Evolutionary conservation across 2,113 vertebrate genomes (phyloP).

Genomic region (Neopipo cinnamomea): DNA sequence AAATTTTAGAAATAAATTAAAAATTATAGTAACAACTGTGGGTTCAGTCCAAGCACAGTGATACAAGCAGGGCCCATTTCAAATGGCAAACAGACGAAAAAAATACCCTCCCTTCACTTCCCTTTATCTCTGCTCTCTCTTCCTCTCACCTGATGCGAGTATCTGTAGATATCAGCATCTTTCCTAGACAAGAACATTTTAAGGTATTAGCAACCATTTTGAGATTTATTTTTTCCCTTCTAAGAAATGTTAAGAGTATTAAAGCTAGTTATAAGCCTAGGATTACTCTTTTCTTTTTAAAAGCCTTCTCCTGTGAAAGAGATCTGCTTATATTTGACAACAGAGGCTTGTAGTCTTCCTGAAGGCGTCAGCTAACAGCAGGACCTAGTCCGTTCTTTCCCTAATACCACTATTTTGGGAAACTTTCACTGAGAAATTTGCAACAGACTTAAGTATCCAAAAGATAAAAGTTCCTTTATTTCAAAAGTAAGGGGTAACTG

Average conservation of each 20-base stretch:
- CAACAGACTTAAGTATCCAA: background rate
- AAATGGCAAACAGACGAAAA: background rate
- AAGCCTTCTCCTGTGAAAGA: background rate
- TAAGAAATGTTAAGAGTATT: background rate
- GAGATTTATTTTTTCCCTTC: background rate
- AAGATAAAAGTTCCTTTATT: background rate
- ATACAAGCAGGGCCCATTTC: background rate
- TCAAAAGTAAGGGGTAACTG: background rate
- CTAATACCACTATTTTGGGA: rapidly evolving
- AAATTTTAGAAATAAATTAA: background rate
- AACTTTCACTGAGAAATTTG: background rate
- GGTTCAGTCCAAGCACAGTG: background rate
- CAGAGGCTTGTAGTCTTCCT: background rate
- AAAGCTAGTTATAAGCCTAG: background rate
- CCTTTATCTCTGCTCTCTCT: background rate
- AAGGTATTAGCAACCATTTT: background rate
- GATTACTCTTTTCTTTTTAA: background rate
- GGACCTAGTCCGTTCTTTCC: background rate
- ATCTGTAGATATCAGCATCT: background rate
- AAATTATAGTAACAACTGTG: background rate
- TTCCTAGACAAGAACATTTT: background rate
- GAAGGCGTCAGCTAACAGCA: background rate
- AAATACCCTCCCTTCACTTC: background rate
- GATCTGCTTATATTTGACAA: background rate
- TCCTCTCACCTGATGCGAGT: background rate